A percentile compares a stretch with the other conserved stretches of the same genome.
Conservation (phyloP, 2,113 vertebrate species). For the Callithrix jacchus region DNA sequence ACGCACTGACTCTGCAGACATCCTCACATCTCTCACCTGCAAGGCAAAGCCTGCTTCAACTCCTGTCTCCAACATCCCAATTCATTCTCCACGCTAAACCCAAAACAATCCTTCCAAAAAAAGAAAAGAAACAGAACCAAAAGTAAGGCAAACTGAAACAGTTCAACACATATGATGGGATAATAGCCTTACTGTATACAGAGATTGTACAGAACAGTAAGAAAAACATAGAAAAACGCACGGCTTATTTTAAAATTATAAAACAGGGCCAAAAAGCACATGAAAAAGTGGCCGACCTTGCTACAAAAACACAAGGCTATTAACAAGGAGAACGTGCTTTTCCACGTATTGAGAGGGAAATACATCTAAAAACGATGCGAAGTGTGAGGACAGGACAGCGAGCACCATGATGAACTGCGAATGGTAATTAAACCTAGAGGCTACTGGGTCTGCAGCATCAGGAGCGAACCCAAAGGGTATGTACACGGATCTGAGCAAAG, state of each 20-base stretch:
- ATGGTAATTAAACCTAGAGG: accelerated
- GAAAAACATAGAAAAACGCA: neutral
- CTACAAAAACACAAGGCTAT: neutral
- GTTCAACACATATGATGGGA: neutral
- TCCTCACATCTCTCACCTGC: neutral
- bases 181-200: neutral
- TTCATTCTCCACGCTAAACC: neutral
- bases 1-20: accelerated
- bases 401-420: too few species aligned
- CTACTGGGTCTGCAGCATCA: accelerated
- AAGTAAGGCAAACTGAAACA: neutral
- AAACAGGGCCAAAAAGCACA: neutral
- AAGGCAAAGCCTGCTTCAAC: neutral
- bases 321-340: neutral
- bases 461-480: neutral
- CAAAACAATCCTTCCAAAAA: neutral
- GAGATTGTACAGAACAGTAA: neutral
- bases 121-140: neutral
- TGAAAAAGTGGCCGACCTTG: neutral
- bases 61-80: neutral
- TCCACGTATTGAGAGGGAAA: neutral
- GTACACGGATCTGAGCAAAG: neutral
- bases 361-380: neutral
- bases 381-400: neutral
- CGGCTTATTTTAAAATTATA: neutral